Evolutionary conservation across 23 tunicate species (phyloP).

Genomic region (Clavelina lepadiformis): DNA sequence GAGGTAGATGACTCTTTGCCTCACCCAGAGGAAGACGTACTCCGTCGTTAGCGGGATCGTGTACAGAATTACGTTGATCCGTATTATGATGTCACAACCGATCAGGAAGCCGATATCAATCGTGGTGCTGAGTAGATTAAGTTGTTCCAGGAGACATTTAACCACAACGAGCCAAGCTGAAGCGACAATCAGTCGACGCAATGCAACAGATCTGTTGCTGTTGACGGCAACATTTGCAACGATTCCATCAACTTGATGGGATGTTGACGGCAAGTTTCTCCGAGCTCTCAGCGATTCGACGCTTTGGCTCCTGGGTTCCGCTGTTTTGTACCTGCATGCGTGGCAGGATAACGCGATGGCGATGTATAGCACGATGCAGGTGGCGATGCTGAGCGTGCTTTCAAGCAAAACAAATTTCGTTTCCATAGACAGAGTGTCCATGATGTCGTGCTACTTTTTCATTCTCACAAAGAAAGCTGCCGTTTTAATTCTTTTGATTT

Average conservation of each 20-base stretch:
- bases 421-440: constrained; percentile 4
- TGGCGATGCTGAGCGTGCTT: neutral
- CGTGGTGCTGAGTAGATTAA: neutral
- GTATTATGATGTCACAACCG: constrained; percentile 6
- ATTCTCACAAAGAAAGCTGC: neutral
- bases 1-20: constrained; percentile 17
- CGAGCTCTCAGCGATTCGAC: neutral
- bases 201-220: constrained; percentile 8
- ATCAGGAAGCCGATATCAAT: neutral
- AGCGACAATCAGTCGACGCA: constrained; percentile 1
- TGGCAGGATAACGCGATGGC: constrained; percentile 1
- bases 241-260: neutral
- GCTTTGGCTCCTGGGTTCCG: neutral
- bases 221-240: constrained; percentile 2
- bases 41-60: constrained; percentile 4
- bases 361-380: constrained; percentile 5
- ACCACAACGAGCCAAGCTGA: constrained; percentile 16
- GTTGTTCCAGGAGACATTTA: constrained; percentile 4
- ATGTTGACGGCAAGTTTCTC: too few species aligned
- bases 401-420: constrained; percentile 11
- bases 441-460: neutral
- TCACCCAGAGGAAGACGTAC: constrained; percentile 19
- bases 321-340: neutral
- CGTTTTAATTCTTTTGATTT: too few species aligned
- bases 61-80: neutral